Base-by-base conservation (phyloP, 1,140 invertebrate species). In the Conus ventricosus region DNA sequence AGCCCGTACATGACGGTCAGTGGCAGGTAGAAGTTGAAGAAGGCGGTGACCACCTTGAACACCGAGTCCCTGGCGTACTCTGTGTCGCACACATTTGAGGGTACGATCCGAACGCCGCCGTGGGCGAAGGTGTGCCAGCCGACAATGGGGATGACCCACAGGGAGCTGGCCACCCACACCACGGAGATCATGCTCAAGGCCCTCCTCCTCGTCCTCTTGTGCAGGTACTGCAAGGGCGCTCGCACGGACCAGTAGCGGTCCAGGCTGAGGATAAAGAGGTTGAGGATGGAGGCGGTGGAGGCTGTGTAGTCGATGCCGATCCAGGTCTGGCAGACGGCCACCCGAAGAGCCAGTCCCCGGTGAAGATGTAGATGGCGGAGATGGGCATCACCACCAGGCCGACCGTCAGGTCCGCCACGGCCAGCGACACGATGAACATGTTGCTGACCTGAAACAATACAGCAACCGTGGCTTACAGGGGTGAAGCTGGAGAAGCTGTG, bases 371-470 rank as follows among this genome's bases (percentile, higher is more conserved):
- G 63, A 95, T 94, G 7, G 96, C 95, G 90, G 96, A 96, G 81
- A 97, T 95, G 25, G 96, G 96, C 96, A 97, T 97, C 4, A 97
- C 96, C 83, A 96, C 94, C 8, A 96, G 90, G 5, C 96, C 96
- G 8, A 97, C 96, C n/a, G 96, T 96, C 13, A 97, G 92, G 94
- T 97, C 96, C 10, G 96, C 96, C n/a, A 96, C 94, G 4, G 96
- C 96, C 88, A 97, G 93, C 89, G 96, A 96, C 92, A 97, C 96
- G 88, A 97, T 96, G 92, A 97, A 96, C 96, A 97, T 96, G 93
- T 97, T 97, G 92, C 96, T 96, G 1, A 96, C 96, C 96, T 96
- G 93, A 27, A 94, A 95, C 81, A 86, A 11, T 20, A 4, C 57
- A 15, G 57, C 57, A 60, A 13, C 55, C 6, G 6, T 57, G 6